Conservation (phyloP, 2,888 invertebrate species). For the Loripinus fragilis region DNA sequence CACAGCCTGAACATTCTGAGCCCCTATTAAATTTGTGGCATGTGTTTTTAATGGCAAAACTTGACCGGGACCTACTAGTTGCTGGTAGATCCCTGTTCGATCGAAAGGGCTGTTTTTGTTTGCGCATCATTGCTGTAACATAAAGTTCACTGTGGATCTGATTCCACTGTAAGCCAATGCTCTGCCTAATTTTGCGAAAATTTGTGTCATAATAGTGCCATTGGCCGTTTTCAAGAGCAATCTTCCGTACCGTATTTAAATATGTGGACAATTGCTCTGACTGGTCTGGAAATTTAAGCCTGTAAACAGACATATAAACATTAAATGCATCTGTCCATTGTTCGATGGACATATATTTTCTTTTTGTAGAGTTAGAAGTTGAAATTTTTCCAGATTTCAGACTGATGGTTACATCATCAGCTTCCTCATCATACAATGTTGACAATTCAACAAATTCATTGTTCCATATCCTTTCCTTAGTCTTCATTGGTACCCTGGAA, state of each 20-base stretch:
- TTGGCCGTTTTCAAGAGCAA: not conserved
- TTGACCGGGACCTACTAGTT: not conserved
- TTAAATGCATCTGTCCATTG: conserved; percentile 8
- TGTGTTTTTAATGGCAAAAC: not conserved
- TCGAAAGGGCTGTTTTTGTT: conserved; percentile 4
- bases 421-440: not conserved
- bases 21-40: not conserved
- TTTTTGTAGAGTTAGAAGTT: not conserved
- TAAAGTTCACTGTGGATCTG: conserved; percentile 10
- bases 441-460: conserved; percentile 6
- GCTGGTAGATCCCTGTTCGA: not conserved
- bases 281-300: not conserved
- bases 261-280: not conserved
- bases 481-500: not conserved
- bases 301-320: not conserved
- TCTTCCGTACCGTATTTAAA: not conserved
- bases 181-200: not conserved
- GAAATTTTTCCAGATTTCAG: not conserved
- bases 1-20: not conserved
- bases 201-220: conserved; percentile 1
- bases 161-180: not conserved
- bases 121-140: not conserved
- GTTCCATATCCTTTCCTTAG: conserved; percentile 8
- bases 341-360: not conserved
- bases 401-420: not conserved